A percentile compares a stretch with the other conserved stretches of the same genome.
Conservation (phyloP, 2,888 invertebrate genomes). For the Meta bourneti region DNA sequence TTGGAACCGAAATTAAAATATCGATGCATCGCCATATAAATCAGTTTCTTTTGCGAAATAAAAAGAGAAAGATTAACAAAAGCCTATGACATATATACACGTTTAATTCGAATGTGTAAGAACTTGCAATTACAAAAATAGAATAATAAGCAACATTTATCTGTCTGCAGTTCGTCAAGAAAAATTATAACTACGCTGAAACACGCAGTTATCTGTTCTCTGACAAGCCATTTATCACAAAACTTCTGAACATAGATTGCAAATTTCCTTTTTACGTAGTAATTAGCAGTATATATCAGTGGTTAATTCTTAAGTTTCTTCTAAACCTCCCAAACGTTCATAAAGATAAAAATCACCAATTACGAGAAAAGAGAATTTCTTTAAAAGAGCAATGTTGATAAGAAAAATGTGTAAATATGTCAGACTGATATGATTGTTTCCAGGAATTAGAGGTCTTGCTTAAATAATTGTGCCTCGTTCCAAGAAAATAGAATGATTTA, state of each 20-base stretch:
- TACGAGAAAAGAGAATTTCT: slow-evolving; percentile 17
- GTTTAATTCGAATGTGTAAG: no score
- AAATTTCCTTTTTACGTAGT: neutral
- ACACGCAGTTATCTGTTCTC: slow-evolving; percentile 6
- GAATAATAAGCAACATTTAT: no score
- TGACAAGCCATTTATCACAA: slow-evolving; percentile 23
- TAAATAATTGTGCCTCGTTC: neutral
- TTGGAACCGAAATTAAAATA: no score
- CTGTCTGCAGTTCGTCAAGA: neutral
- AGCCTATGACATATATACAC: no score
- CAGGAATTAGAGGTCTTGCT: neutral
- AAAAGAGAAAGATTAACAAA: no score
- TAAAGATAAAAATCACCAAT: slow-evolving; percentile 29
- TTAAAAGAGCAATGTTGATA: neutral
- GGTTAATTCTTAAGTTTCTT: neutral
- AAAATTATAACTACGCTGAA: slow-evolving; percentile 7
- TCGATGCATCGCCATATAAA: no score
- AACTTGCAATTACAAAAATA: no score
- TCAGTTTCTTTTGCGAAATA: no score
- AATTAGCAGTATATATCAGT: neutral
- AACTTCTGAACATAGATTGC: neutral
- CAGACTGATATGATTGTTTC: neutral
- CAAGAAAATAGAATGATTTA: slow-evolving; percentile 21
- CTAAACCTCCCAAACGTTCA: neutral
- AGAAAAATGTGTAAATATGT: slow-evolving; percentile 8